Evolutionary conservation across 1,140 invertebrate species (phyloP), one percentile per base, ranked within the genome.

Genomic region (Brachystomella parvula): DNA sequence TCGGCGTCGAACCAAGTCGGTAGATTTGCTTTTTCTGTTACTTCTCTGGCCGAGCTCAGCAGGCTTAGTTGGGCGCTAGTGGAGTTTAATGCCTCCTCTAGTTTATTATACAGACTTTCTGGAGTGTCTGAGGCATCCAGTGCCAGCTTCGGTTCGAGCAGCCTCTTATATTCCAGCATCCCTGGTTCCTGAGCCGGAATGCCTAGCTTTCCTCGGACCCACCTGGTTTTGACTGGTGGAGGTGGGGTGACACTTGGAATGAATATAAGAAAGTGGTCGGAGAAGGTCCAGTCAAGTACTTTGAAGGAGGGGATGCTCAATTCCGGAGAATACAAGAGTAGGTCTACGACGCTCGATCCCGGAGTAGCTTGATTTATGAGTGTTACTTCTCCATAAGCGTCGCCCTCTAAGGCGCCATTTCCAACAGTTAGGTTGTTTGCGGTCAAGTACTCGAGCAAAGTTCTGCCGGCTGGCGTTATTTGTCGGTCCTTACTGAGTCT

Each of bases 341-440:
- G 24, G 32, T 60, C 58, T 6, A 60, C 58, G 32, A 60, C 58
- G 32, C 58, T 60, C 15, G 3, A 28, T n/a, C 58, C 58, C 6
- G 12, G 12, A 6, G 26, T 60, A 12, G 39, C 39, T 44, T 44
- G 9, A 60, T 60, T 15, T 28, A 60, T 24, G 32, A 60, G 32
- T 6, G 58, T 60, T 30, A 60, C 12, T 32, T 60, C 58, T 28
- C 58, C 58, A 30, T 32, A 24, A 19, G 3, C 15, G 32, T 60
- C 58, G 15, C 31, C 26, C 3, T 30, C 24, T 30, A 30, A 9
- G 32, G 6, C 15, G 17, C 58, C 58, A 60, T 60, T 60, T 6
- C 29, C 15, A 32, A 60, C 12, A 6, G 26, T 15, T 15, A n/a
- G 15, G 9, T n/a, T n/a, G n/a, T 44, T 12, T 44, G 9, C 39